Conservation (phyloP, 2,888 invertebrate species). For the Agonopterix alstromeriana region DNA sequence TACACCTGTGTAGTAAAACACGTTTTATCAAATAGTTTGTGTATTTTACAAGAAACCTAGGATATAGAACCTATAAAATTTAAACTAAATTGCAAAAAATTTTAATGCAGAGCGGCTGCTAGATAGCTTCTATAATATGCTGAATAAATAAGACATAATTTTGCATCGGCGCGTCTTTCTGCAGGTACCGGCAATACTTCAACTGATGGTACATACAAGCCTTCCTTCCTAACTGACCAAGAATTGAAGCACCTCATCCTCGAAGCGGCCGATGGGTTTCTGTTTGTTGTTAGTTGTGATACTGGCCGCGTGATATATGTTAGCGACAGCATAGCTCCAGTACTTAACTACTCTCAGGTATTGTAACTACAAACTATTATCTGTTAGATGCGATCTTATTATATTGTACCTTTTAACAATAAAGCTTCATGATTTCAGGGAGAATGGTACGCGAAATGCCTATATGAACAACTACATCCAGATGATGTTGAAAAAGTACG, state of each 20-base stretch:
- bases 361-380: background rate
- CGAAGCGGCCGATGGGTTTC: slow-evolving; percentile 99
- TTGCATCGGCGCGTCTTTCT: background rate
- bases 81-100: too few species aligned
- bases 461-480: slow-evolving; percentile 97
- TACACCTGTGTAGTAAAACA: too few species aligned
- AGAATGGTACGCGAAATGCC: slow-evolving; percentile 97
- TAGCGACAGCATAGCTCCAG: slow-evolving; percentile 98
- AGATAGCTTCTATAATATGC: too few species aligned
- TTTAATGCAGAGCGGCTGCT: too few species aligned
- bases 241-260: slow-evolving; percentile 98
- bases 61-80: too few species aligned
- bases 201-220: slow-evolving; percentile 97
- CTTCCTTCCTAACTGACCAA: slow-evolving; percentile 98
- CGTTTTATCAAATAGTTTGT: too few species aligned
- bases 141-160: too few species aligned
- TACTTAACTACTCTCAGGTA: slow-evolving; percentile 96
- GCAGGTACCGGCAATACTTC: slow-evolving; percentile 97
- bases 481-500: slow-evolving; percentile 98
- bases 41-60: too few species aligned
- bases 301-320: slow-evolving; percentile 98
- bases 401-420: background rate
- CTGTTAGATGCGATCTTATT: background rate
- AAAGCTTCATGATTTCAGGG: slow-evolving; percentile 67
- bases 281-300: slow-evolving; percentile 96